Evolutionary conservation across 1,140 invertebrate species (phyloP).

Genomic region (Philotrypesis tridentata): DNA sequence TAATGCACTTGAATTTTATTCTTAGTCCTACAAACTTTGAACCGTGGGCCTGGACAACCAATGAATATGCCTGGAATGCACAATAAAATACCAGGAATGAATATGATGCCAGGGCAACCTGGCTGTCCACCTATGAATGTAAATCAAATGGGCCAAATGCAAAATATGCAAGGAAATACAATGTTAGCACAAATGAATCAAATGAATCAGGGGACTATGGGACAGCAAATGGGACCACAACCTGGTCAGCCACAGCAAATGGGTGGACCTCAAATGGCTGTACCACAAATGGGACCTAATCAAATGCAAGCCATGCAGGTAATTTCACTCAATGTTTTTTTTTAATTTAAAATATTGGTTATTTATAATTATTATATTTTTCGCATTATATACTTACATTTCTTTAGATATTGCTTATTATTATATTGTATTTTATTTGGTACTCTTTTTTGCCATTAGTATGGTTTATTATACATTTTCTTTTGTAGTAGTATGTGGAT

Average conservation of each 20-base stretch:
- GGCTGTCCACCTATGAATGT: slow-evolving; percentile 62
- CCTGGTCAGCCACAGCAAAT: slow-evolving; percentile 40
- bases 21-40: slow-evolving; percentile 77
- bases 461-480: too few species aligned
- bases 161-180: slow-evolving; percentile 66
- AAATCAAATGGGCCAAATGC: slow-evolving; percentile 68
- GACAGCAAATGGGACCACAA: slow-evolving; percentile 62
- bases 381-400: too few species aligned
- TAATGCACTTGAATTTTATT: slow-evolving; percentile 15
- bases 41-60: slow-evolving; percentile 75
- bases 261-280: slow-evolving; percentile 44
- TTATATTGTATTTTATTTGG: too few species aligned
- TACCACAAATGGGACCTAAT: slow-evolving; percentile 62
- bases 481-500: too few species aligned
- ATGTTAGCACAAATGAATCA: slow-evolving; percentile 71
- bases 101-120: slow-evolving; percentile 70
- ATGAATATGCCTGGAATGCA: slow-evolving; percentile 78
- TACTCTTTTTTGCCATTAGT: too few species aligned
- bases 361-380: neutral
- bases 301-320: slow-evolving; percentile 70
- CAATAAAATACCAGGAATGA: slow-evolving; percentile 74
- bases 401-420: too few species aligned
- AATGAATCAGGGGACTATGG: slow-evolving; percentile 67
- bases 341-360: neutral
- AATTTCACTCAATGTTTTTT: neutral